These are phyloP conservation scores for Diloba caeruleocephala DNA, from an alignment of 2,888 invertebrate genomes.

Conservation along the genomic window DNA sequence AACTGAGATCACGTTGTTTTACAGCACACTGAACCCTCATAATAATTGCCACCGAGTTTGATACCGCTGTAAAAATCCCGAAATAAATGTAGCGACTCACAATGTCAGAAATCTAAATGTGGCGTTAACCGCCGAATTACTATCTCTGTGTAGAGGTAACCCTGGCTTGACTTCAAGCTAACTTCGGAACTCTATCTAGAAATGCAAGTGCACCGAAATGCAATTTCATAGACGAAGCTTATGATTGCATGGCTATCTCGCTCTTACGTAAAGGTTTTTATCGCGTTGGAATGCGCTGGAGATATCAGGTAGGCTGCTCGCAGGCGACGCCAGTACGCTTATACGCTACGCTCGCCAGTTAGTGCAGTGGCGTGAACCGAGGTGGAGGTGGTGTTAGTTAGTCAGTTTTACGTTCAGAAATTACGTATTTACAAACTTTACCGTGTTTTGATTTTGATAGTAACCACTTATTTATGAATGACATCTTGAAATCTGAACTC, in stretches of 20 bases:
- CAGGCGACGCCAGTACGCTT: conserved; percentile 33
- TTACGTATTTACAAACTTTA: conserved; percentile 86
- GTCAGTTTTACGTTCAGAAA: conserved; percentile 54
- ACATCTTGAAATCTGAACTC: conserved; percentile 39
- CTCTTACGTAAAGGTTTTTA: conserved; percentile 51
- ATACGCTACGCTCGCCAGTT: conserved; percentile 59
- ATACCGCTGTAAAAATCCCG: conserved; percentile 59
- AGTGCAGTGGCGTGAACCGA: conserved; percentile 69
- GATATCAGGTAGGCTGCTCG: conserved; percentile 67
- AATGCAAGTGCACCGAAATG: conserved; percentile 57
- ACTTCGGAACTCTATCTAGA: conserved; percentile 68
- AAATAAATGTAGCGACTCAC: conserved; percentile 59
- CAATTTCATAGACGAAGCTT: conserved; percentile 55
- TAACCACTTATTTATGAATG: conserved; percentile 58
- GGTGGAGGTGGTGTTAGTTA: conserved; percentile 59
- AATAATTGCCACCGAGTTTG: conserved; percentile 58
- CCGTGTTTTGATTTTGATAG: conserved; percentile 75
- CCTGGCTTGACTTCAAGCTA: conserved; percentile 42
- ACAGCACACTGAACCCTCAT: conserved; percentile 12
- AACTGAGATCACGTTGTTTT: conserved; percentile 5
- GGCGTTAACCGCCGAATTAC: conserved; percentile 45
- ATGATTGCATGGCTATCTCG: conserved; percentile 62
- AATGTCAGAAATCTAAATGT: conserved; percentile 59
- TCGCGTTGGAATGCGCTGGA: conserved; percentile 63
- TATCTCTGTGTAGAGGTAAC: conserved; percentile 35